Percentiles rank a stretch among this genome's conserved stretches.
Evolutionary conservation across 1,140 invertebrate genomes (phyloP).

Genomic region (Rhynchophorus ferrugineus): DNA sequence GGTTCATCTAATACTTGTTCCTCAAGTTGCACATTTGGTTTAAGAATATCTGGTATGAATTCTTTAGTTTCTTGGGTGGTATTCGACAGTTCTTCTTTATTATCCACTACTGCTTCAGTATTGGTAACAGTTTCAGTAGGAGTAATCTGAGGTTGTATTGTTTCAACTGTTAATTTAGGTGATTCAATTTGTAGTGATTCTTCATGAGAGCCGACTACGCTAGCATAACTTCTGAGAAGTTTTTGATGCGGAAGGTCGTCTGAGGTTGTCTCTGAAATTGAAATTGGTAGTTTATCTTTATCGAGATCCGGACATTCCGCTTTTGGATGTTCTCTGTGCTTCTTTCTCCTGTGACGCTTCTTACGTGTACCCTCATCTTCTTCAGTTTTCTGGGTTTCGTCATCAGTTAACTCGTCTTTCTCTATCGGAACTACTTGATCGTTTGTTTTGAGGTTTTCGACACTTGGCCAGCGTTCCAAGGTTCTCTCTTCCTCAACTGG

Average conservation of each 20-base stretch:
- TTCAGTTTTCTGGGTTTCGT: neutral
- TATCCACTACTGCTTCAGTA: neutral
- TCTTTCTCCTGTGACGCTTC: neutral
- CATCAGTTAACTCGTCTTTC: constrained; percentile 7
- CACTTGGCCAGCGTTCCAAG: constrained; percentile 14
- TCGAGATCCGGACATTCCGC: neutral
- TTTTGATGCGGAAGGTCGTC: neutral
- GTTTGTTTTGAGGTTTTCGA: constrained; percentile 10
- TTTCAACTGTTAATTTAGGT: neutral
- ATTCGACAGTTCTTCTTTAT: no score
- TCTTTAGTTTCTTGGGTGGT: no score
- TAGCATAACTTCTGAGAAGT: constrained; percentile 7
- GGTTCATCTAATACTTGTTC: neutral
- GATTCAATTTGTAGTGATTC: neutral
- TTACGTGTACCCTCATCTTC: neutral
- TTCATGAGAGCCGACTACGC: constrained; percentile 4
- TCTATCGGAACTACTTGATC: constrained; percentile 2
- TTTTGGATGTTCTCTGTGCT: constrained; percentile 3
- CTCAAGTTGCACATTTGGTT: neutral
- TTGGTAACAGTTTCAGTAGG: neutral
- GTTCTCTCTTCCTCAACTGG: neutral
- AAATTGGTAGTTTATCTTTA: neutral
- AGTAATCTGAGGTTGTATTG: neutral
- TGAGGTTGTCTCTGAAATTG: neutral
- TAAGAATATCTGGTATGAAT: no score